phyloP scores from a whole-genome alignment of 2,888 invertebrate genomes.

The Agrotis ipsilon region DNA sequence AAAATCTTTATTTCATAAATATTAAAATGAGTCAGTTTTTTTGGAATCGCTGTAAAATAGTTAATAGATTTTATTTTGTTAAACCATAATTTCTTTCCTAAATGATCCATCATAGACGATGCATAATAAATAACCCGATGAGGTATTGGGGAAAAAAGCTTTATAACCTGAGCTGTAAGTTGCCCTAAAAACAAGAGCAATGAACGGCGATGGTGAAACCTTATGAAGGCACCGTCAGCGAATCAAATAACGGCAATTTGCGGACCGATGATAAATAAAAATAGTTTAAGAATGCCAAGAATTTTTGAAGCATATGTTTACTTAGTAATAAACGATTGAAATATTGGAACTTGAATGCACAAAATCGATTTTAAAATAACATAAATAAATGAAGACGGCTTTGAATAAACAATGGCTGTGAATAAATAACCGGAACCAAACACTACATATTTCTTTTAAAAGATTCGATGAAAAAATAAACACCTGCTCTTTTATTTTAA shows the following conservation, averaged over 20 bases:
- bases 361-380: slow-evolving; percentile 23
- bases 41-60: background rate
- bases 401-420: slow-evolving; percentile 26
- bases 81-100: background rate
- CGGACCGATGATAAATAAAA: slow-evolving; percentile 50
- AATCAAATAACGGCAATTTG: slow-evolving; percentile 69
- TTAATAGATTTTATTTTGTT: background rate
- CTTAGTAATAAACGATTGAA: slow-evolving; percentile 20
- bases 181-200: slow-evolving; percentile 72
- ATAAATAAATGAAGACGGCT: slow-evolving; percentile 5
- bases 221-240: slow-evolving; percentile 69
- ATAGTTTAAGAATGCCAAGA: slow-evolving; percentile 51
- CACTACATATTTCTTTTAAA: slow-evolving; percentile 8
- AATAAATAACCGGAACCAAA: slow-evolving; percentile 19
- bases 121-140: background rate
- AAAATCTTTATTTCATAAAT: background rate
- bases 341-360: slow-evolving; percentile 17
- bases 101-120: background rate
- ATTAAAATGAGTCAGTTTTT: too few species aligned
- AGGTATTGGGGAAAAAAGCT: background rate
- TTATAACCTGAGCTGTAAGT: slow-evolving; percentile 48
- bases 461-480: slow-evolving; percentile 44
- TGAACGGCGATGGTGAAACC: slow-evolving; percentile 71
- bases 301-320: slow-evolving; percentile 26
- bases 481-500: slow-evolving; percentile 65